Conservation (phyloP, 2,888 invertebrate genomes). For the Drosophila hamatofila region DNA sequence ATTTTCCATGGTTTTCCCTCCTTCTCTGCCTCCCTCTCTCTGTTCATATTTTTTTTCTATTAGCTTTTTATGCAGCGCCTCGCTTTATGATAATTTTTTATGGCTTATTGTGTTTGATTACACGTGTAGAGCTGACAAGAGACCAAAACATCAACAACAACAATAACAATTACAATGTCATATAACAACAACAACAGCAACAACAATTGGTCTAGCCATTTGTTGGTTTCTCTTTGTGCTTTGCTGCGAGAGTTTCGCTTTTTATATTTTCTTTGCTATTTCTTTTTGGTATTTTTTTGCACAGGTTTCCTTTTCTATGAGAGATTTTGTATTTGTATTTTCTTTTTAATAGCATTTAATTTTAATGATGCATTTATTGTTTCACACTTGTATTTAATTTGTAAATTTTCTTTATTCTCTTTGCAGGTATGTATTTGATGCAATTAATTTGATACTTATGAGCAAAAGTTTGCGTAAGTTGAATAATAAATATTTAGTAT, state of each 20-base stretch:
- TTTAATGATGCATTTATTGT: neutral
- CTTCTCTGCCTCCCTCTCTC: neutral
- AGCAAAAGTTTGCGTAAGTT: slow-evolving; percentile 20
- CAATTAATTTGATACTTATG: neutral
- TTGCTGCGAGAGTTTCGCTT: slow-evolving; percentile 16
- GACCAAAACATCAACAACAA: slow-evolving; percentile 42
- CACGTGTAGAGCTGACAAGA: slow-evolving; percentile 62
- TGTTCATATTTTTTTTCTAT: slow-evolving; percentile 19
- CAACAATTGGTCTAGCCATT: slow-evolving; percentile 50
- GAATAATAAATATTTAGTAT: neutral
- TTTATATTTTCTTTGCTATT: slow-evolving; percentile 15
- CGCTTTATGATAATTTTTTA: slow-evolving; percentile 72
- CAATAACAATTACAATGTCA: slow-evolving; percentile 21
- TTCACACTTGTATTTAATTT: slow-evolving; percentile 6
- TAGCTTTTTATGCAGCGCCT: slow-evolving; percentile 50
- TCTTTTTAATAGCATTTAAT: slow-evolving; percentile 5
- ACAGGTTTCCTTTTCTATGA: slow-evolving; percentile 50
- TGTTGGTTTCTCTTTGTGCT: slow-evolving; percentile 55
- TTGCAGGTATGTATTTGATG: slow-evolving; percentile 69
- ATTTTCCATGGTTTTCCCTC: slow-evolving; percentile 21
- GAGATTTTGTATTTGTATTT: slow-evolving; percentile 17
- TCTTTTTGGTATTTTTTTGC: neutral
- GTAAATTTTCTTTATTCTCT: slow-evolving; percentile 6
- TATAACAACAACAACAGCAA: slow-evolving; percentile 22
- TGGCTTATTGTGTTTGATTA: slow-evolving; percentile 79